phyloP scores from a whole-genome alignment of 2,797 vertebrate genomes.

The Petrocephalus sullivani region DNA sequence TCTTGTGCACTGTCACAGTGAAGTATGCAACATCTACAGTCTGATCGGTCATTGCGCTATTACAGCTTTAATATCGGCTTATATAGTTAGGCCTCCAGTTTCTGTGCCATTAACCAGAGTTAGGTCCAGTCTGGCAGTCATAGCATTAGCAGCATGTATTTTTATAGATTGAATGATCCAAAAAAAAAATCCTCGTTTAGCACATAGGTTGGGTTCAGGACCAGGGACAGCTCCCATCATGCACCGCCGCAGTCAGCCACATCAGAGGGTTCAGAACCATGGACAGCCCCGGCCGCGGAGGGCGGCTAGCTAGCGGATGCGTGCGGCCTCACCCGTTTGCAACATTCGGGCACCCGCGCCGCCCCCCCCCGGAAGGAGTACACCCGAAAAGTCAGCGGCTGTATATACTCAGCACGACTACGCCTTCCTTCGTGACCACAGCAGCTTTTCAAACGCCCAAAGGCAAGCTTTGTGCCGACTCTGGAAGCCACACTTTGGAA shows the following conservation, averaged over 20 bases:
- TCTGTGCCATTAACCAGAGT: not conserved
- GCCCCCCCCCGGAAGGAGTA: not conserved
- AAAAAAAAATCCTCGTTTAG: not conserved
- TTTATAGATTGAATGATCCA: not conserved
- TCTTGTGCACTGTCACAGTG: not conserved
- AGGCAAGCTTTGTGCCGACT: not conserved
- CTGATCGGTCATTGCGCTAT: too few relatives aligned
- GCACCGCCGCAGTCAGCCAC: not conserved
- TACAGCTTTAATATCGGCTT: not conserved
- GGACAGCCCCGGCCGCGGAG: not conserved
- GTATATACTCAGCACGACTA: not conserved
- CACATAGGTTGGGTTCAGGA: not conserved
- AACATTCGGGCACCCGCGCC: not conserved
- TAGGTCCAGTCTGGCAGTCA: not conserved
- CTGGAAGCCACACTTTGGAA: not conserved
- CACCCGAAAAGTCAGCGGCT: not conserved
- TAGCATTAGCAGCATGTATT: not conserved
- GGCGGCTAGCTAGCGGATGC: not conserved
- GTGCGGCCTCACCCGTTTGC: not conserved
- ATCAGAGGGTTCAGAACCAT: not conserved
- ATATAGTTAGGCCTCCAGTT: not conserved
- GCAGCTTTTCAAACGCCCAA: not conserved
- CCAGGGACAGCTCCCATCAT: not conserved
- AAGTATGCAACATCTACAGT: not conserved
- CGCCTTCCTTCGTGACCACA: not conserved